Base-by-base conservation (phyloP, 2,888 invertebrate genomes). In the Campoletis raptor region DNA sequence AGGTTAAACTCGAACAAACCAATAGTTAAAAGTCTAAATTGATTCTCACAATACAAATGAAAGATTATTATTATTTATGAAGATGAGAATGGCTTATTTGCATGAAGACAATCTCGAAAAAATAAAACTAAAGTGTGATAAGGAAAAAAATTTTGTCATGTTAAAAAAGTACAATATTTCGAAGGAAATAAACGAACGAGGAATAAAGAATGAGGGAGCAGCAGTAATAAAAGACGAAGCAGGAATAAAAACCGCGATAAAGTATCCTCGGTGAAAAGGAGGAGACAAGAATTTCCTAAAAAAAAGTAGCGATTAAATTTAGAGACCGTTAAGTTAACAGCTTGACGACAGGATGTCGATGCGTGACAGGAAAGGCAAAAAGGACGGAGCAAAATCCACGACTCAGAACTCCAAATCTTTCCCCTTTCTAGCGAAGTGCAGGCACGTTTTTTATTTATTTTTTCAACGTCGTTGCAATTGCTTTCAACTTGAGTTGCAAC, bases 301-400 rank as follows among this genome's bases (percentile, higher is more conserved):
- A 89, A 89, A n/a, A n/a, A n/a, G 89, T 85, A 85, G 67, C 89
- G 89, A 90, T 90, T 89, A 89, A 88, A 88, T 90, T 90, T 89
- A 90, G 82, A 85, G 87, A 74, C 85, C 88, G 88, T 90, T 89
- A 89, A 90, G 70, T 89, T 89, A 88, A 88, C 88, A 79, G 88
- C 85, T 80, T 70, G 69, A 61, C 74, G 61, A 87, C 81, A 80
- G 64, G 69, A 79, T 69, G 77, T 74, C 77, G 57, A 70, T 66
- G 67, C 66, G 82, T 69, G 81, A 61, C 40, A 37, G 30, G 40
- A 42, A 40, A 74, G 30, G 66, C 48, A 52, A 36, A 52, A 54
- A 52, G 54, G 57, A 78, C 77, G 30, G 70, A 78, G 48, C 45
- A 42, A 70, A 79, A 40, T 54, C 64, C 48, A 73, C 57, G 54